phyloP scores from a whole-genome alignment of 2,888 invertebrate genomes.

The Plebejus anna region DNA sequence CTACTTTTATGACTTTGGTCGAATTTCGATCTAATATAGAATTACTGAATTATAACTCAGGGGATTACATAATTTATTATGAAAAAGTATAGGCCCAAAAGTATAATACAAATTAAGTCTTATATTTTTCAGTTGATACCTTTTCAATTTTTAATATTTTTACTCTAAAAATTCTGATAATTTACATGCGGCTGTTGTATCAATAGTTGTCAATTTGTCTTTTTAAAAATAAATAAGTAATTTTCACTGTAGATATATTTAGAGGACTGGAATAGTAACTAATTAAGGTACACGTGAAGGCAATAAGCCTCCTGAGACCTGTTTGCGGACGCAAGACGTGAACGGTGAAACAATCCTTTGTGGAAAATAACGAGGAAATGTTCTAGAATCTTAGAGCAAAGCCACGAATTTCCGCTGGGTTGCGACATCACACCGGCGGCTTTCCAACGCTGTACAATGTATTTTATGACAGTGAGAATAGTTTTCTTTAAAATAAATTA shows the following conservation, averaged over 20 bases:
- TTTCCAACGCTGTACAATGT: too few species aligned
- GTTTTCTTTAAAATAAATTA: too few species aligned
- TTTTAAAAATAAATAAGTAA: constrained; percentile 2
- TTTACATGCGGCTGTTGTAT: not conserved
- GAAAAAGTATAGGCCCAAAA: too few species aligned
- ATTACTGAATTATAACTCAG: not conserved
- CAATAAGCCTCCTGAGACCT: not conserved
- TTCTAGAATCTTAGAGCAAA: not conserved
- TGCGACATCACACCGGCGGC: not conserved
- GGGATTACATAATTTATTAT: not conserved
- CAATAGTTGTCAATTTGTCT: too few species aligned
- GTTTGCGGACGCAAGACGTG: not conserved
- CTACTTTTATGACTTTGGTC: constrained; percentile 9
- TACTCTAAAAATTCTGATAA: too few species aligned
- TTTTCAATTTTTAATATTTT: too few species aligned
- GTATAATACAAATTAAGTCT: too few species aligned
- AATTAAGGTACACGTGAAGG: constrained; percentile 11
- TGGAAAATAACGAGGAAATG: constrained; percentile 20
- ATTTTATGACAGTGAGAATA: too few species aligned
- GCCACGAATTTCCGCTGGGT: not conserved
- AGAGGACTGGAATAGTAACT: not conserved
- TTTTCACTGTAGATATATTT: not conserved
- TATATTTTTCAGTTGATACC: too few species aligned
- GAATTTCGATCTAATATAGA: not conserved
- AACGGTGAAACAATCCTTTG: not conserved